Evolutionary conservation across 2,888 invertebrate genomes (phyloP), one percentile per base, ranked within the genome.

Genomic region (Ochropleura leucogaster): DNA sequence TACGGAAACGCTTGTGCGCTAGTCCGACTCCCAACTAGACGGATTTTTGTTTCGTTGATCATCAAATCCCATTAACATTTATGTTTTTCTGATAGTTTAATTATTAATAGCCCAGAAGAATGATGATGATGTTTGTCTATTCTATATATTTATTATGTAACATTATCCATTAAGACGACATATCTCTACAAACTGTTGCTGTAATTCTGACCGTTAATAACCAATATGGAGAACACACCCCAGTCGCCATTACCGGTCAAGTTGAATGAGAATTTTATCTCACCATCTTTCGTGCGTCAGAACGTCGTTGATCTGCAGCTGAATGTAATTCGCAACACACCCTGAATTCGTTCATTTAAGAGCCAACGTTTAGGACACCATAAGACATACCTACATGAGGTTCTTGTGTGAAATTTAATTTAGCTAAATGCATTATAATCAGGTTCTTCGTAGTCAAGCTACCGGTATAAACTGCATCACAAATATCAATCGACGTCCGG

Each of bases 401-500:
- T 20, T 49, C 20, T 49, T 18, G 8, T n/a, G 12, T 44, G 42
- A 44, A 62, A 62, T 53, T 40, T 0, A 59, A 59, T 7, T 30
- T 40, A 14, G 18, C 62, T 14, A 18, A 76, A 40, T 62, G 40
- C 10, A 59, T 16, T 60, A 30, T 65, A 71, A 72, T 65, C 16
- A 60, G 30, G 44, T 49, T 72, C 18, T 77, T 72, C 14, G 53
- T 60, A 79, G 64, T 72, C 79, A 53, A 42, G 18, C 12, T 53
- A 59, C 5, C 4, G 14, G 40, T 51, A 65, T 53, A 40, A 63
- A 67, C 47, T 76, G 63, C 63, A 76, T 82, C 10, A 55, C 53
- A 68, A 82, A 77, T 65, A 49, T 77, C 79, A 70, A 65, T 65
- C 46, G 74, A 67, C 73, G 77, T 84, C 57, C 66, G 77, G 76